These are phyloP conservation scores for Cyanoliseus patagonus DNA, from an alignment of 2,113 vertebrate genomes.

Conservation along the genomic window DNA sequence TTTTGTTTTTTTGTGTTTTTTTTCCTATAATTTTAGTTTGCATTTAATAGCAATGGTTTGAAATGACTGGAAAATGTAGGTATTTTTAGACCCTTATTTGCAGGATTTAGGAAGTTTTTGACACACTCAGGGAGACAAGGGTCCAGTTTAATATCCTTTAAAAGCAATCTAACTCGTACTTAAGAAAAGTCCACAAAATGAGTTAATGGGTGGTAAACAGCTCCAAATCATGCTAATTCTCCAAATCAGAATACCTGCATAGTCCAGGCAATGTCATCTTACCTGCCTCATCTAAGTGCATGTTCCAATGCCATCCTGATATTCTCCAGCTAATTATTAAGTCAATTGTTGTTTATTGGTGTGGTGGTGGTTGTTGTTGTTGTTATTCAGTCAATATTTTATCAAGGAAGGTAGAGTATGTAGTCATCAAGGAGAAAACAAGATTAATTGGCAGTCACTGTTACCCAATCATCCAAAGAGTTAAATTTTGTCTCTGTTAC, in stretches of 20 bases:
- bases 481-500: background rate
- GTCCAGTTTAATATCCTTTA: background rate
- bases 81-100: background rate
- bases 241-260: background rate
- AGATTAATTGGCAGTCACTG: background rate
- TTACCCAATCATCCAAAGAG: background rate
- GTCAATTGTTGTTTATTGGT: background rate
- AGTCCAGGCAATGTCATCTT: background rate
- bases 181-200: background rate
- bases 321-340: background rate
- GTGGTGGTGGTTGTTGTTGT: background rate
- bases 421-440: background rate
- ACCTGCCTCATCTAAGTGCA: background rate
- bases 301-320: background rate
- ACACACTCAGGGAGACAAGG: background rate
- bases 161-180: background rate
- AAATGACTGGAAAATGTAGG: background rate
- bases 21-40: background rate
- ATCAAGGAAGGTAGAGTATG: background rate
- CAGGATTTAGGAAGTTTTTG: background rate
- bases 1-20: background rate
- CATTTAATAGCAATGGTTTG: background rate
- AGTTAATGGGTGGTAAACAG: background rate
- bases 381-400: background rate
- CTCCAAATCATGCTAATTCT: background rate